Percentiles rank a stretch among this genome's conserved stretches.
phyloP scores from a whole-genome alignment of 2,113 vertebrate genomes.

The Anthoscopus minutus region DNA sequence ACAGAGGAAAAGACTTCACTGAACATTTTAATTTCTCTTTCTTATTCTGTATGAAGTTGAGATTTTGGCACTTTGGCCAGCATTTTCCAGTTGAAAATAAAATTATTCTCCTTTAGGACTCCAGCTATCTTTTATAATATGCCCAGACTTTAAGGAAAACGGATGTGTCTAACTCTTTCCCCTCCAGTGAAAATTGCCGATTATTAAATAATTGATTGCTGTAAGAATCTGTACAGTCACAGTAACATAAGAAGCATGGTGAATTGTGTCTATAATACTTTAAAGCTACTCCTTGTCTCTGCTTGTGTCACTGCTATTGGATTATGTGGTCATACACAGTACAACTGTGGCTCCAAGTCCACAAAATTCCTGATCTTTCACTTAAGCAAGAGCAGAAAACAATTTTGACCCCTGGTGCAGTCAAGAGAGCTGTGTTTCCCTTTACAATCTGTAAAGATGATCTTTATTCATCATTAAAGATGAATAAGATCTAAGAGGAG shows the following conservation, averaged over 20 bases:
- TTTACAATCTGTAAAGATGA: neutral
- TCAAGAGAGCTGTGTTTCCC: neutral
- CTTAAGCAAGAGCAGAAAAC: neutral
- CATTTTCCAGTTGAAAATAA: neutral
- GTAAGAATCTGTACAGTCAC: neutral
- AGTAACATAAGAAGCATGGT: neutral
- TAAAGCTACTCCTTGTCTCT: neutral
- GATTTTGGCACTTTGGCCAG: neutral
- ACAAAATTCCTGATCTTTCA: neutral
- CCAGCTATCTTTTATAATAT: neutral
- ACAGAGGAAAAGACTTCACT: neutral
- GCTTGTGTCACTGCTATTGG: neutral
- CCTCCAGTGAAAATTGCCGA: neutral
- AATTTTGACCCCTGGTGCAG: neutral
- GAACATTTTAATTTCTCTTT: neutral
- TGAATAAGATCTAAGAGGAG: neutral
- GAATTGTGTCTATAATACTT: neutral
- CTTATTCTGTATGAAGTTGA: neutral
- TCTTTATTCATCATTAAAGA: no score
- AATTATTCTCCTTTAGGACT: neutral
- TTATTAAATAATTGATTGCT: no score
- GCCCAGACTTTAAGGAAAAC: neutral
- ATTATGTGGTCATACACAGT: neutral
- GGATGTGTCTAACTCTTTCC: neutral
- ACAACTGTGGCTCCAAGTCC: neutral